These are phyloP conservation scores for Lathronympha strigana DNA, from an alignment of 2,888 invertebrate species.

Conservation along the genomic window DNA sequence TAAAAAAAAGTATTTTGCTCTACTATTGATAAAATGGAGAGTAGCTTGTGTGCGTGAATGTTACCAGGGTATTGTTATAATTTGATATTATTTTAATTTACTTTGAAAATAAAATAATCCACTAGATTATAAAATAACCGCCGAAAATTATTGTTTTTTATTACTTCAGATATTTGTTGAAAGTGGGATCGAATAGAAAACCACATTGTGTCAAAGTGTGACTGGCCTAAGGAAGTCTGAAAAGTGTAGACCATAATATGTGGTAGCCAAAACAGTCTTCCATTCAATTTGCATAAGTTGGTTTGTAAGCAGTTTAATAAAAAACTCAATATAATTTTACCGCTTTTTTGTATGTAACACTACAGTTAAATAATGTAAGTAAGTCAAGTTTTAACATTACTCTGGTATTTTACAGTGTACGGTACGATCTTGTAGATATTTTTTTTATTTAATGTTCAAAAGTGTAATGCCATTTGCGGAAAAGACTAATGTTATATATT, in stretches of 20 bases:
- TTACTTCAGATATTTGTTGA: too few species aligned
- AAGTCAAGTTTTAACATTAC: conserved; percentile 8
- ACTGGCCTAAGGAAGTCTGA: not conserved
- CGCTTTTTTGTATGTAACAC: not conserved
- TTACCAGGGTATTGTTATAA: conserved; percentile 20
- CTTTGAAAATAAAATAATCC: too few species aligned
- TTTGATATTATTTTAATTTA: conserved; percentile 21
- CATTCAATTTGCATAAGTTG: too few species aligned
- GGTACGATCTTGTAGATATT: conserved; percentile 54
- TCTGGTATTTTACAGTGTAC: conserved; percentile 30
- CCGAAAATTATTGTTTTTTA: too few species aligned
- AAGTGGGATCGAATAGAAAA: not conserved
- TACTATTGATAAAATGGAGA: conserved; percentile 17
- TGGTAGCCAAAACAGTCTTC: conserved; percentile 19
- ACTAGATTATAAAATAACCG: too few species aligned
- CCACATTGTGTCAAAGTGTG: not conserved
- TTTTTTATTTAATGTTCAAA: conserved; percentile 77
- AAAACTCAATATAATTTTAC: too few species aligned
- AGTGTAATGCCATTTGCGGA: conserved; percentile 80
- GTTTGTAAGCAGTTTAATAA: too few species aligned
- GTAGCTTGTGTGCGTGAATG: conserved; percentile 34
- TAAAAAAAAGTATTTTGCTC: not conserved
- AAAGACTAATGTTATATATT: conserved; percentile 79
- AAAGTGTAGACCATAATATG: not conserved
- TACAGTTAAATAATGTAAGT: not conserved